A percentile compares a stretch with the other conserved stretches of the same genome.
phyloP scores from a whole-genome alignment of 23 tunicate species.

The Trididemnum miniatum region DNA sequence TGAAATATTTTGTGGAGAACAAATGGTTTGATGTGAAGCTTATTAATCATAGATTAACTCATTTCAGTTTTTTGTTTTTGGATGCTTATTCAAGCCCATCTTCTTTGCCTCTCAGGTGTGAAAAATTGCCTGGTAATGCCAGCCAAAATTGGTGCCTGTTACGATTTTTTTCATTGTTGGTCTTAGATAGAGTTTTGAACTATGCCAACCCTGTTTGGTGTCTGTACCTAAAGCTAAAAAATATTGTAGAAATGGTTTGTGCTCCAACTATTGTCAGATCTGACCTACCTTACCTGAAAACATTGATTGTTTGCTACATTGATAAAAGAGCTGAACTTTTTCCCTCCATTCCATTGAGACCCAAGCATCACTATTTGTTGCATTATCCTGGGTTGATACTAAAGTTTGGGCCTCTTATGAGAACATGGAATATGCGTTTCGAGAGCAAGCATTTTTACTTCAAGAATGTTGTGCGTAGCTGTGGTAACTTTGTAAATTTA shows the following conservation, averaged over 20 bases:
- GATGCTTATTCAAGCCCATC: neutral
- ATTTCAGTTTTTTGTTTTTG: neutral
- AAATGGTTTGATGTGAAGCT: neutral
- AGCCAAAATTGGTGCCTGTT: slow-evolving; percentile 58
- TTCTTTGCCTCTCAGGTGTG: neutral
- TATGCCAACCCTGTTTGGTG: neutral
- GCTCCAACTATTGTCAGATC: slow-evolving; percentile 5
- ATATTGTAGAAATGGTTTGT: slow-evolving; percentile 34
- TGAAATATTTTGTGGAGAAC: slow-evolving; percentile 5
- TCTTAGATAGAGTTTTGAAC: slow-evolving; percentile 9
- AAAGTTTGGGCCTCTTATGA: slow-evolving; percentile 55
- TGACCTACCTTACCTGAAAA: slow-evolving; percentile 12
- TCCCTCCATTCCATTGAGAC: slow-evolving; percentile 32
- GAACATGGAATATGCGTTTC: slow-evolving; percentile 51
- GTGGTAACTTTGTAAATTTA: slow-evolving; percentile 48
- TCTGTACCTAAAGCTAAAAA: slow-evolving; percentile 5
- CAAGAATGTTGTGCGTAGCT: slow-evolving; percentile 14
- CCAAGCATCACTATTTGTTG: slow-evolving; percentile 57
- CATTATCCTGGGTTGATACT: slow-evolving; percentile 45
- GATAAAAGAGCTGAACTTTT: slow-evolving; percentile 10
- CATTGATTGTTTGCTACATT: neutral
- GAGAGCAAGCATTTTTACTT: slow-evolving; percentile 64
- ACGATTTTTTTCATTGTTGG: slow-evolving; percentile 47
- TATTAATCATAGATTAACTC: neutral
- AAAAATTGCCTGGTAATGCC: slow-evolving; percentile 41